Evolutionary conservation across 1,140 invertebrate species (phyloP), one percentile per base, ranked within the genome.

Genomic region (Drosophila subobscura): DNA sequence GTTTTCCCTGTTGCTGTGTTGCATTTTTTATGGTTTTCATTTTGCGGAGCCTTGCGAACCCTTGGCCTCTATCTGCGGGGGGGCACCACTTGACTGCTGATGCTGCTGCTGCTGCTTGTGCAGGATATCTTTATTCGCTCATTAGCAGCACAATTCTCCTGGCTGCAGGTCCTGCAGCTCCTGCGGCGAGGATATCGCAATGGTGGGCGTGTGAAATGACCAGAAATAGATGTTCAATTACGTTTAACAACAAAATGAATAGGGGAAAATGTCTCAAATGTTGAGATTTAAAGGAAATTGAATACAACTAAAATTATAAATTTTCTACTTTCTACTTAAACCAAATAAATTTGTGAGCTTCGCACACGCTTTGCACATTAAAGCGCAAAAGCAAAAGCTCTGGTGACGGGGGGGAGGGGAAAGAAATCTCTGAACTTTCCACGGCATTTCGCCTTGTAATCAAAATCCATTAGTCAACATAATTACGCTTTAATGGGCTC

Each of bases 91-190:
- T 72, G 77, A 74, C 42, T 49, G 71, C 42, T 49, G 71, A 16
- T 42, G 52, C 52, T 51, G 55, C 14, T 44, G 70, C 25, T 64
- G 49, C 53, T 59, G 63, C 45, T 78, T 55, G 57, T 49, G 68
- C 47, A 22, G 65, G 71, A 88, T 78, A 86, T 86, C 81, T 86
- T 86, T 81, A 86, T 86, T 88, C 80, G 77, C 83, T 86, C 83
- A 86, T 86, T 86, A 86, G 77, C 75, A 83, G 59, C 44, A 78
- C 83, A 77, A 88, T 86, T 86, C 78, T 86, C 77, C 64, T 20
- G 51, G 63, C 44, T 49, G 63, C 64, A 70, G 61, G 73, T 61
- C 55, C 44, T 57, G 57, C 53, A 60, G 51, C 59, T 86, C 81
- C 81, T 86, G 81, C 65, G 73, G 81, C 42, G 77, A 72, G 54